Conservation (phyloP, 2,797 vertebrate genomes). For the Sebastes hubbsi region DNA sequence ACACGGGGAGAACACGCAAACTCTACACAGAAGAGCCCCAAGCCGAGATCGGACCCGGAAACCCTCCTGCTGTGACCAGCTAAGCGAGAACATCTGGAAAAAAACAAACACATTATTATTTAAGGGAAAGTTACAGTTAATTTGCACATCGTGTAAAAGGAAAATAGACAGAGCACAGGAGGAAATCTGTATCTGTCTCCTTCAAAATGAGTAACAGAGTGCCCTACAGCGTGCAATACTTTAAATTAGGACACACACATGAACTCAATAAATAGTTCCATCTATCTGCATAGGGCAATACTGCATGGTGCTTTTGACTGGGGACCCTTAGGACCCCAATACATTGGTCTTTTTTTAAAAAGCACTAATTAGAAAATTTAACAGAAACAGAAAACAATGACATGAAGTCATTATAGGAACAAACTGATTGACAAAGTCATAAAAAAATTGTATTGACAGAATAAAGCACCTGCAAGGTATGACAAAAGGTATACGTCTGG, state of each 20-base stretch:
- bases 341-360: not conserved
- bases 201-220: too few relatives aligned
- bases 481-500: too few relatives aligned
- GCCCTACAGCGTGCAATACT: not conserved
- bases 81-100: too few relatives aligned
- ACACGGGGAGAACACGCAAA: too few relatives aligned
- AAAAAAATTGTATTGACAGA: not conserved
- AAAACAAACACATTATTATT: not conserved
- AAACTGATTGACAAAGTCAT: not conserved
- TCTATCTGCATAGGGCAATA: too few relatives aligned
- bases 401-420: not conserved
- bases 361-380: not conserved
- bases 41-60: too few relatives aligned
- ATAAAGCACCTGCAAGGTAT: not conserved
- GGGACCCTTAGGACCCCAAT: not conserved
- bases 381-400: not conserved
- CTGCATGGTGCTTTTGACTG: not conserved
- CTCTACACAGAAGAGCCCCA: too few relatives aligned
- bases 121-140: not conserved
- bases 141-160: not conserved
- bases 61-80: too few relatives aligned
- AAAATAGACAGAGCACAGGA: not conserved
- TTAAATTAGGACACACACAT: not conserved
- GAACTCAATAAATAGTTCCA: not conserved
- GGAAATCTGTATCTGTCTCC: not conserved